phyloP scores from a whole-genome alignment of 2,888 invertebrate genomes.

The Subacronicta megacephala region DNA sequence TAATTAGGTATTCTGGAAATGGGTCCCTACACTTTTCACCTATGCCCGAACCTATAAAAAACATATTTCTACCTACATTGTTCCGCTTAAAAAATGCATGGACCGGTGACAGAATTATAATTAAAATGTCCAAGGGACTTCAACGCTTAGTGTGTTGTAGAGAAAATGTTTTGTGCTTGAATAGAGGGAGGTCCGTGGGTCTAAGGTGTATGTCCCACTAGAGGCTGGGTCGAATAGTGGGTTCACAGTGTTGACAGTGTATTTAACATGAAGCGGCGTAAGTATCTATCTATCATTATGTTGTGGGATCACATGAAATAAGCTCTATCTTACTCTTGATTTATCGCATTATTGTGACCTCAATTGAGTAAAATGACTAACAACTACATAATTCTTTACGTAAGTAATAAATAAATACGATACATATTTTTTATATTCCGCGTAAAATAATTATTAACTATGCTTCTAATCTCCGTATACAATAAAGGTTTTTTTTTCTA shows the following conservation, averaged over 20 bases:
- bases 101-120: conserved; percentile 79
- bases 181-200: conserved; percentile 71
- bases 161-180: conserved; percentile 78
- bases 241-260: conserved; percentile 70
- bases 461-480: too few relatives aligned
- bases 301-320: conserved; percentile 82
- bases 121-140: conserved; percentile 69
- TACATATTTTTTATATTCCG: too few relatives aligned
- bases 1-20: background rate
- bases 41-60: conserved; percentile 49
- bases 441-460: too few relatives aligned
- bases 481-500: too few relatives aligned
- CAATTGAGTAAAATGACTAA: conserved; percentile 59
- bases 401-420: too few relatives aligned
- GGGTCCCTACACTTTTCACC: conserved; percentile 35
- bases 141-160: conserved; percentile 87
- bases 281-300: conserved; percentile 81
- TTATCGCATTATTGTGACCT: conserved; percentile 76
- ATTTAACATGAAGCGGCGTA: conserved; percentile 74
- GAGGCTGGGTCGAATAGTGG: conserved; percentile 73
- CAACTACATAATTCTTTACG: too few relatives aligned
- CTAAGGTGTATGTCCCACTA: conserved; percentile 70
- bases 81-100: conserved; percentile 82
- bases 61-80: conserved; percentile 61
- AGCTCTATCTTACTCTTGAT: conserved; percentile 76